phyloP scores from a whole-genome alignment of 2,797 vertebrate species.

The Myoxocephalus aenaeus region DNA sequence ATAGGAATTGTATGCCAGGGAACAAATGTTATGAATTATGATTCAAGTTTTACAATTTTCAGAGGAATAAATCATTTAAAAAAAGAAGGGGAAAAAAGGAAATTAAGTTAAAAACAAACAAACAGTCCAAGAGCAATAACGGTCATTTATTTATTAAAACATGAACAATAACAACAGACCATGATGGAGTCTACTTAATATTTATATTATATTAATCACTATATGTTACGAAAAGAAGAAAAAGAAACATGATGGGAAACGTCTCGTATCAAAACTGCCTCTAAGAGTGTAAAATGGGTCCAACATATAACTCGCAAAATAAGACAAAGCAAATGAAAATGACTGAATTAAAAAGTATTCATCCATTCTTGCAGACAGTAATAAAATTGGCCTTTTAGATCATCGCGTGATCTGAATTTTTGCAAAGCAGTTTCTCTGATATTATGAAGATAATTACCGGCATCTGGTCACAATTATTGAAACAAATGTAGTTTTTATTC shows the following conservation, averaged over 20 bases:
- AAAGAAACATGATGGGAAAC: slow-evolving; percentile 30
- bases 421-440: neutral
- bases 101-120: neutral
- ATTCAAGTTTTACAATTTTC: neutral
- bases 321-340: neutral
- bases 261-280: slow-evolving; percentile 54
- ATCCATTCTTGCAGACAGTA: slow-evolving; percentile 5
- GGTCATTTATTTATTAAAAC: slow-evolving; percentile 66
- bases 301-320: neutral
- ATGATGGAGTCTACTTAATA: slow-evolving; percentile 20
- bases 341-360: neutral
- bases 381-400: neutral
- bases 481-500: neutral
- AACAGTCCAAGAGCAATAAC: slow-evolving; percentile 9
- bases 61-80: neutral
- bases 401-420: neutral
- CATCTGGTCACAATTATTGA: neutral
- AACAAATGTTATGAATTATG: neutral
- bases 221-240: slow-evolving; percentile 21
- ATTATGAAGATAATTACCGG: neutral
- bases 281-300: slow-evolving; percentile 17
- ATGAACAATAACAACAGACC: slow-evolving; percentile 80
- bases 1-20: neutral
- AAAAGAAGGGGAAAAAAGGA: neutral
- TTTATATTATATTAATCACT: slow-evolving; percentile 34